Percentiles rank a stretch among this genome's conserved stretches.
Conservation (phyloP, 2,113 vertebrate genomes). For the Semnornis frantzii region DNA sequence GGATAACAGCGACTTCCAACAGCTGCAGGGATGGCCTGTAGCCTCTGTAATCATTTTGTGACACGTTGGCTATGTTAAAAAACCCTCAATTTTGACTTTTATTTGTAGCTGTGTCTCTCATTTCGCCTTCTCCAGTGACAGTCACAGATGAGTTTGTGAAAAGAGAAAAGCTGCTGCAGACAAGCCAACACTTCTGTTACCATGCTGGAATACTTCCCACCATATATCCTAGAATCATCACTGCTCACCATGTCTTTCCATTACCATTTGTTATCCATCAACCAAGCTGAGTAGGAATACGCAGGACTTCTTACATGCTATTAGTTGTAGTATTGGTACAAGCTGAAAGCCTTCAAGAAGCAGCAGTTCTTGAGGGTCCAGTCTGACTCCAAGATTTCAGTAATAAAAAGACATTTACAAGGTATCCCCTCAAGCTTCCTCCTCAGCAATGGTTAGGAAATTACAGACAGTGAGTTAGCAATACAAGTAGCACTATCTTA, state of each 20-base stretch:
- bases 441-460: not conserved
- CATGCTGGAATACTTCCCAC: not conserved
- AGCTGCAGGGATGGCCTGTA: not conserved
- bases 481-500: not conserved
- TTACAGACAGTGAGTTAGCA: no score
- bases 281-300: fast-evolving
- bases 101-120: not conserved
- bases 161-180: not conserved
- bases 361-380: not conserved
- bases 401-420: not conserved
- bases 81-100: not conserved
- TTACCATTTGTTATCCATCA: fast-evolving
- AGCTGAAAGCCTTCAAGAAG: not conserved
- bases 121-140: not conserved
- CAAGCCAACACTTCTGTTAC: not conserved
- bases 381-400: not conserved
- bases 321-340: no score
- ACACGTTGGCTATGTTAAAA: not conserved
- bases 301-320: not conserved
- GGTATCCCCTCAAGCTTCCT: not conserved
- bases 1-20: not conserved
- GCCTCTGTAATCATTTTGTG: not conserved
- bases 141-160: not conserved
- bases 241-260: not conserved
- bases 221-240: fast-evolving